These are phyloP conservation scores for Heteronetta atricapilla DNA, from an alignment of 2,113 vertebrate genomes.

Conservation along the genomic window DNA sequence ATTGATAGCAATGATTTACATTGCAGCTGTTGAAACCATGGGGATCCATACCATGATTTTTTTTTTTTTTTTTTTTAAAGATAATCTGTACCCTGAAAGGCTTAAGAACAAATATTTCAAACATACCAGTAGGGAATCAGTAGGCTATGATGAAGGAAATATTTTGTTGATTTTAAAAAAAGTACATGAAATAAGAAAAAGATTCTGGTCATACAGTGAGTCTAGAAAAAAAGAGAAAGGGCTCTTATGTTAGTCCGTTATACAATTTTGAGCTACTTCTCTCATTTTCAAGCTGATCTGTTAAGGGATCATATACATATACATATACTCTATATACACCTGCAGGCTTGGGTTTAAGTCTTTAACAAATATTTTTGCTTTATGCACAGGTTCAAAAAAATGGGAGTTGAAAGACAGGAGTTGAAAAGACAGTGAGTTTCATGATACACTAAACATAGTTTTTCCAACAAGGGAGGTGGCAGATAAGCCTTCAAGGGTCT, in stretches of 20 bases:
- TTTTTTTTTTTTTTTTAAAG: not conserved
- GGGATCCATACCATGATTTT: not conserved
- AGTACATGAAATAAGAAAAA: not conserved
- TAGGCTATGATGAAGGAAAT: not conserved
- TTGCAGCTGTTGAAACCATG: not conserved
- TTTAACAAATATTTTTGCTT: not conserved
- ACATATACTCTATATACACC: rapidly evolving
- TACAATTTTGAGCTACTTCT: not conserved
- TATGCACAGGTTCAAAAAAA: not conserved
- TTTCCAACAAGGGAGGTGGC: not conserved
- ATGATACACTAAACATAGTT: not conserved
- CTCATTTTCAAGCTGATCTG: not conserved
- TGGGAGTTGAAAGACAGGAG: not conserved
- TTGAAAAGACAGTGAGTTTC: not conserved
- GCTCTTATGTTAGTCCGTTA: not conserved
- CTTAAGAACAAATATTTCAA: not conserved
- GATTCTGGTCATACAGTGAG: not conserved
- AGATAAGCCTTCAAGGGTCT: not conserved
- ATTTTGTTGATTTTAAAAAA: not conserved
- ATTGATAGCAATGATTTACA: not conserved
- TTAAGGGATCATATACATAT: too few species aligned
- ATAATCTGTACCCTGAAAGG: not conserved
- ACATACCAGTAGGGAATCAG: not conserved
- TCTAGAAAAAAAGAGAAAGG: not conserved
- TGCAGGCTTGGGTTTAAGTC: not conserved